Evolutionary conservation across 1,140 invertebrate genomes (phyloP), one percentile per base, ranked within the genome.

Genomic region (Nymphalis io): DNA sequence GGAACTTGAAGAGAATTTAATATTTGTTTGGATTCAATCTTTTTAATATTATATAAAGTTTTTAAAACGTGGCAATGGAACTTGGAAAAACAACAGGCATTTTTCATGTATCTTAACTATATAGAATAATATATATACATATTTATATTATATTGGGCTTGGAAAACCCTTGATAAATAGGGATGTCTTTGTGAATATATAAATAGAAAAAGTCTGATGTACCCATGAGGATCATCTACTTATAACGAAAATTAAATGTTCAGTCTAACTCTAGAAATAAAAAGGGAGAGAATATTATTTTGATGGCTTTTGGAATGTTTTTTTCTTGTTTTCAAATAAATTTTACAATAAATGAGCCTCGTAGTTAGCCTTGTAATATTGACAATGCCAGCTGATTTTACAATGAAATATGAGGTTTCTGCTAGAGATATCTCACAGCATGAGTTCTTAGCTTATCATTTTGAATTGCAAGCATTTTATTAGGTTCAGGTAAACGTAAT

Each of bases 101-200:
- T 4, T 15, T 0, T 44, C 8, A 44, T n/a, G 4, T n/a, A 11
- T 13, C 4, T 3, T 44, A 44, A 11, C 0, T 13, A 13, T 15
- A 44, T 13, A n/a, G 2, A 55, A 15, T 13, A n/a, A 0, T 48
- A 46, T 46, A 53, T 55, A 55, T 55, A n/a, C 11, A 53, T 27
- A 2, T 27, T 2, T 10, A 48, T 16, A 48, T 48, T 6, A 3
- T 51, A 51, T 6, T 51, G 12, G 46, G 15, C 42, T 5, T 21
- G n/a, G 11, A 20, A 16, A 51, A 44, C 3, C 4, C 46, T n/a
- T 16, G 42, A 18, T 20, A 20, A 20, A 20, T 18, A 27, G 12
- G 27, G 51, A 55, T 55, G 5, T 55, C 51, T 55, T 23, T 23
- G 51, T 55, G 23, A 23, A 55, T 55, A 55, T 55, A 55, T 15